phyloP scores from a whole-genome alignment of 1,140 invertebrate genomes.

The Pseudomyrmex sp. region DNA sequence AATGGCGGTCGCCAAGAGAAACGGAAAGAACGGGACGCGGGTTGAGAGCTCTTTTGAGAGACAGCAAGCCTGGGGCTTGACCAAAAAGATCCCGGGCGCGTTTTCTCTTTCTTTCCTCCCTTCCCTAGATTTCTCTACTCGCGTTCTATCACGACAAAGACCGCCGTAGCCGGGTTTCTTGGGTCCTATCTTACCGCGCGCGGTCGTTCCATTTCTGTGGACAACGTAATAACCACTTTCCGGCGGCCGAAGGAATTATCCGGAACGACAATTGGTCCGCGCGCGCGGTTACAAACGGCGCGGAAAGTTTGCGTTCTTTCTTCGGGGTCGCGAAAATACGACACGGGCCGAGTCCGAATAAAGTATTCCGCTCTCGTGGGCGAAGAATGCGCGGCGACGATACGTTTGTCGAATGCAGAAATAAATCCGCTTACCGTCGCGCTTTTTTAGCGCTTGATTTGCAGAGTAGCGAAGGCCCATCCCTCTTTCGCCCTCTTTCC shows the following conservation, averaged over 20 bases:
- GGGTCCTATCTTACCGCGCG: conserved; percentile 48
- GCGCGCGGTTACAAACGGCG: conserved; percentile 47
- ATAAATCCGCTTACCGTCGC: conserved; percentile 56
- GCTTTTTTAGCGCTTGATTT: conserved; percentile 48
- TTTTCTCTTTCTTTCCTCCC: conserved; percentile 27
- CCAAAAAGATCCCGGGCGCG: conserved; percentile 65
- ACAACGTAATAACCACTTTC: conserved; percentile 72
- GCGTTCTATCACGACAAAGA: conserved; percentile 40
- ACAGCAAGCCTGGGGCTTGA: conserved; percentile 71
- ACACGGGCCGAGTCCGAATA: conserved; percentile 26
- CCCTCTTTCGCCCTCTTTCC: conserved; percentile 28
- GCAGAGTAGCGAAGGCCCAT: conserved; percentile 52
- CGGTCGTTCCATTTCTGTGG: conserved; percentile 59
- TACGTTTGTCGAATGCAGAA: conserved; percentile 60
- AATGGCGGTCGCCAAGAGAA: conserved; percentile 49
- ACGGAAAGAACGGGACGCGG: conserved; percentile 35
- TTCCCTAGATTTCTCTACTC: conserved; percentile 2
- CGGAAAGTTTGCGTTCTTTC: conserved; percentile 35
- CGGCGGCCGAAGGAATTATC: conserved; percentile 59
- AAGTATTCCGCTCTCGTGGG: conserved; percentile 32
- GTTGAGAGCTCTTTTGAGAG: conserved; percentile 72
- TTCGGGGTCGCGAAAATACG: conserved; percentile 37
- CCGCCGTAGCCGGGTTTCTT: neutral
- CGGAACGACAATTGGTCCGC: conserved; percentile 54
- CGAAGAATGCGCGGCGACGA: conserved; percentile 56